A percentile compares a stretch with the other conserved stretches of the same genome.
Conservation (phyloP, 1,140 invertebrate genomes). For the Myzus persicae region DNA sequence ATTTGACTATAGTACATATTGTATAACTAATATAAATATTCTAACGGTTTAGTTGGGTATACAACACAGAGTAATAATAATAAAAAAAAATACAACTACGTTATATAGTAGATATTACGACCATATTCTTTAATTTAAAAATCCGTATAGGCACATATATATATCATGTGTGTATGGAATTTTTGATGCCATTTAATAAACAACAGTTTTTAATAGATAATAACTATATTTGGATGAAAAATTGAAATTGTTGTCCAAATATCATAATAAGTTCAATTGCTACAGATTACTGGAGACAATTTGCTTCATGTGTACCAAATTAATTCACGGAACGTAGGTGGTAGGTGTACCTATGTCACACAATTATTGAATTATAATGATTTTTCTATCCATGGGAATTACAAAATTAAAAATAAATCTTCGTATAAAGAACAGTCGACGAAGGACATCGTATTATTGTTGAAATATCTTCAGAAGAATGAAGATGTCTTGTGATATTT, state of each 20-base stretch:
- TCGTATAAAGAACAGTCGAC: background rate
- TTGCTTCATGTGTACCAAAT: background rate
- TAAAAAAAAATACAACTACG: too few relatives aligned
- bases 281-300: background rate
- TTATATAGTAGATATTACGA: background rate
- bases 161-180: background rate
- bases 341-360: background rate
- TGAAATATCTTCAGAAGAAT: background rate
- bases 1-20: background rate
- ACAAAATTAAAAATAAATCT: background rate
- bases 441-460: slow-evolving; percentile 10
- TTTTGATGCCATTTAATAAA: background rate
- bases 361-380: too few relatives aligned
- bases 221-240: background rate
- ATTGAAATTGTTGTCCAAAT: background rate
- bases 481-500: background rate
- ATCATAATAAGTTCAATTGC: background rate
- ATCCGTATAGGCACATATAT: background rate
- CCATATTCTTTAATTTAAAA: background rate
- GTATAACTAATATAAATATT: background rate
- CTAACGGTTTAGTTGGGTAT: background rate
- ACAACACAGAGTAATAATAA: too few relatives aligned
- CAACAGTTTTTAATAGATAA: background rate
- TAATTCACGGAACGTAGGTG: background rate
- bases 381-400: background rate